Evolutionary conservation across 2,888 invertebrate species (phyloP).

Genomic region (Chymomyza fuscimana): DNA sequence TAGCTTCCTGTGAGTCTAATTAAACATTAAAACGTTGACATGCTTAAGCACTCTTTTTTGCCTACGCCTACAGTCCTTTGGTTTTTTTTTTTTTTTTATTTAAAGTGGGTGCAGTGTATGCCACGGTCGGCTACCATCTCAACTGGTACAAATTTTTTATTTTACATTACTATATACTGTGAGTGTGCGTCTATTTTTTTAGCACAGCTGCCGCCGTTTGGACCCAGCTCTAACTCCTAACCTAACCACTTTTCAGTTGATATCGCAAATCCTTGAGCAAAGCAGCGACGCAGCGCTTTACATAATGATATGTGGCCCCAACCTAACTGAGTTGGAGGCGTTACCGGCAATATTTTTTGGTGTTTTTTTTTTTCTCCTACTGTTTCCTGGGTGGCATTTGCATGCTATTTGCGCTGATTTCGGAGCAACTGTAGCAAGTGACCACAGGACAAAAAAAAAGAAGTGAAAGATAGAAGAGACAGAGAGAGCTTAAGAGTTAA

Average conservation of each 20-base stretch:
- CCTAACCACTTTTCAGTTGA: slow-evolving; percentile 66
- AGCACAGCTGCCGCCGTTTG: slow-evolving; percentile 10
- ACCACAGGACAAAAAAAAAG: slow-evolving; percentile 10
- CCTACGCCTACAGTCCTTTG: too few relatives aligned
- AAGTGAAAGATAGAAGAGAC: slow-evolving; percentile 6
- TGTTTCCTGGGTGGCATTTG: slow-evolving; percentile 38
- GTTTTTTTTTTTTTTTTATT: too few relatives aligned
- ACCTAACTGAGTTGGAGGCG: background rate
- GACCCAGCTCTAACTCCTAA: background rate
- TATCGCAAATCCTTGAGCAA: slow-evolving; percentile 67
- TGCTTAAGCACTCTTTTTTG: too few relatives aligned
- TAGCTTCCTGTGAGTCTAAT: too few relatives aligned
- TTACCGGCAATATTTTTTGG: background rate
- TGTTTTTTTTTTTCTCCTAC: background rate
- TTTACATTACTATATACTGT: background rate
- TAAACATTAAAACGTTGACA: too few relatives aligned
- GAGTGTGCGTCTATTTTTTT: background rate
- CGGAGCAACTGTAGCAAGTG: background rate
- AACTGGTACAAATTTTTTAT: too few relatives aligned
- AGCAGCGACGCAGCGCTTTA: slow-evolving; percentile 48
- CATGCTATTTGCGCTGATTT: slow-evolving; percentile 51
- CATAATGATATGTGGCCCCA: slow-evolving; percentile 66
- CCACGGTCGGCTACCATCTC: too few relatives aligned
- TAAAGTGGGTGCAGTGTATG: too few relatives aligned
- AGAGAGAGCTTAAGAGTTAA: background rate